Conservation (phyloP, 92 coral and sea anemone genomes). For the Porites lobata region DNA sequence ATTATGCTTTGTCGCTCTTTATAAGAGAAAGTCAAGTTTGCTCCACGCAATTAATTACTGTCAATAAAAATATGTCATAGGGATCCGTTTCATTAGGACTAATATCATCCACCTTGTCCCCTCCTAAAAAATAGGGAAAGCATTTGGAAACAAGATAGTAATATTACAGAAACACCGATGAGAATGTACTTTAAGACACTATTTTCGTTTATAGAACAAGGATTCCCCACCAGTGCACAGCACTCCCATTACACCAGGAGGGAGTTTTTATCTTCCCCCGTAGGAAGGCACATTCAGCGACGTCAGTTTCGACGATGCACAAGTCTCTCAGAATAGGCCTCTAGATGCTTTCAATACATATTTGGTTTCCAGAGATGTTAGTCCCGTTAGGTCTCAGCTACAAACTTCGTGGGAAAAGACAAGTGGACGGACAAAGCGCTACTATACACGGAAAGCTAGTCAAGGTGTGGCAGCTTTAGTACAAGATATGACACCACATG, state of each 20-base stretch:
- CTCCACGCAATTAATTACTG: too few relatives aligned
- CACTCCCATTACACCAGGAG: neutral
- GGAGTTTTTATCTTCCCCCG: conserved; percentile 6
- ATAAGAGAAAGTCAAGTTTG: too few relatives aligned
- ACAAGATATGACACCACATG: conserved; percentile 39
- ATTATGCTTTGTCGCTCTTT: too few relatives aligned
- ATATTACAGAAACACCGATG: too few relatives aligned
- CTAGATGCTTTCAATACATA: conserved; percentile 60
- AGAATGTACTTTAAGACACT: too few relatives aligned
- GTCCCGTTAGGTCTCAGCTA: conserved; percentile 3
- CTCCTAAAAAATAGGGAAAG: too few relatives aligned
- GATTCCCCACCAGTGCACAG: too few relatives aligned
- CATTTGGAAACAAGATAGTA: too few relatives aligned
- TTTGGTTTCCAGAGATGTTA: conserved; percentile 70
- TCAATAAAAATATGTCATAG: too few relatives aligned
- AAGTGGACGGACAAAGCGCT: conserved; percentile 73
- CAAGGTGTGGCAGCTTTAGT: conserved; percentile 74
- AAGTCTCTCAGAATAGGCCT: neutral
- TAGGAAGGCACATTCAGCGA: conserved; percentile 38
- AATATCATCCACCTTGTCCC: too few relatives aligned
- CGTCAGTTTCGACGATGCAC: conserved; percentile 35
- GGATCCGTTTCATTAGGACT: too few relatives aligned
- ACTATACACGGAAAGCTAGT: conserved; percentile 73
- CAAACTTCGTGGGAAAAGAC: conserved; percentile 70
- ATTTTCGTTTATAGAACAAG: too few relatives aligned